A percentile compares a stretch with the other conserved stretches of the same genome.
These are phyloP conservation scores for Hydropsyche tenuis DNA, from an alignment of 1,140 invertebrate genomes.

Conservation along the genomic window DNA sequence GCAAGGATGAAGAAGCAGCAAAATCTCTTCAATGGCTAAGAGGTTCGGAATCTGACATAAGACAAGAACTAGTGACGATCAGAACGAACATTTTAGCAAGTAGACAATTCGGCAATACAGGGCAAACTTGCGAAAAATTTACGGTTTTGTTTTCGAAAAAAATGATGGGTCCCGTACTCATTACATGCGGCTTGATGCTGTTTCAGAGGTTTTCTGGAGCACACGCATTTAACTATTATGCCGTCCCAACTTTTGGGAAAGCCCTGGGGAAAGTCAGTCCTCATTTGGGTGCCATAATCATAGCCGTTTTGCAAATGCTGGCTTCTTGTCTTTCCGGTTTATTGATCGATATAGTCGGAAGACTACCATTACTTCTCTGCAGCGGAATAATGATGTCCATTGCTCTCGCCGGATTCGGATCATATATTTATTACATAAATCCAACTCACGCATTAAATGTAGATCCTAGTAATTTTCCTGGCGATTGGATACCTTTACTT, in stretches of 20 bases:
- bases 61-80: constrained; percentile 72
- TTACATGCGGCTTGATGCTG: constrained; percentile 84
- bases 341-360: constrained; percentile 79
- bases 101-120: constrained; percentile 55
- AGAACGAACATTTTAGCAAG: constrained; percentile 70
- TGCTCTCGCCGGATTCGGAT: constrained; percentile 79
- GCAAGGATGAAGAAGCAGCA: constrained; percentile 79
- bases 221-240: constrained; percentile 83
- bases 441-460: constrained; percentile 52
- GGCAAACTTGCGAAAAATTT: constrained; percentile 51
- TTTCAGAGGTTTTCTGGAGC: constrained; percentile 84
- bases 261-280: constrained; percentile 80
- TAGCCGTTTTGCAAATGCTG: constrained; percentile 78
- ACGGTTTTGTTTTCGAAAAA: constrained; percentile 62
- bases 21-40: constrained; percentile 78
- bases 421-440: constrained; percentile 77
- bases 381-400: constrained; percentile 83
- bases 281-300: constrained; percentile 81
- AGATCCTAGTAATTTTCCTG: constrained; percentile 54
- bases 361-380: constrained; percentile 78
- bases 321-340: constrained; percentile 80
- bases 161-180: constrained; percentile 72
- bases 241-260: constrained; percentile 79
- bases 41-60: constrained; percentile 74
- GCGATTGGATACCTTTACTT: constrained; percentile 81